Percentiles rank a stretch among this genome's conserved stretches.
These are phyloP conservation scores for Myotis davidii DNA, from an alignment of 2,113 vertebrate genomes.

Conservation along the genomic window DNA sequence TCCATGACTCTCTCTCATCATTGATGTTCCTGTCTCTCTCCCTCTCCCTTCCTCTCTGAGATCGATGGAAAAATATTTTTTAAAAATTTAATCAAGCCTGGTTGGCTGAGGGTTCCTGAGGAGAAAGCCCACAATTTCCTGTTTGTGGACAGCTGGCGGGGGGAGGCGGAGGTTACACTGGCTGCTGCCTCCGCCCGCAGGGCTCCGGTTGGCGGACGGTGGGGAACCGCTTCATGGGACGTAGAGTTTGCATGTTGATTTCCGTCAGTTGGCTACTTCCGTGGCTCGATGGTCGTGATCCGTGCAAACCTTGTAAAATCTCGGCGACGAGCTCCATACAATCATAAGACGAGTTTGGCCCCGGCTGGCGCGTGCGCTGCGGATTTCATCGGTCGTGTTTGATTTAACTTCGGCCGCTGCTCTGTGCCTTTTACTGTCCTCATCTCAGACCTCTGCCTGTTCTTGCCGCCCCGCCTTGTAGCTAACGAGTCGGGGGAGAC, in stretches of 20 bases:
- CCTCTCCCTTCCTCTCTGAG: too few species aligned
- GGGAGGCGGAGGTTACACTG: accelerated
- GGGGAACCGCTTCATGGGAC: accelerated
- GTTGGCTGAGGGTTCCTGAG: neutral
- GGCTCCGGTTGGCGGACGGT: neutral
- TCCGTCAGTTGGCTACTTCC: neutral
- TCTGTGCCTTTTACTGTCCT: accelerated
- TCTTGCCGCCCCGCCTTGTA: conserved; percentile 79
- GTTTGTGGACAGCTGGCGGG: neutral
- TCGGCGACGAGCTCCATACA: accelerated
- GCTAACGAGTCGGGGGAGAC: conserved; percentile 96
- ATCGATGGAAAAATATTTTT: neutral
- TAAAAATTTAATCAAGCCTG: neutral
- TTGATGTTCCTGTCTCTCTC: too few species aligned
- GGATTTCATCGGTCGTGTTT: accelerated
- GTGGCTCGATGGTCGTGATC: neutral
- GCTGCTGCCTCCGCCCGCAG: accelerated
- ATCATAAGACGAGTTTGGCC: too few species aligned
- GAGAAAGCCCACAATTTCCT: neutral
- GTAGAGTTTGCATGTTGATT: accelerated
- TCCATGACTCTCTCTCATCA: too few species aligned
- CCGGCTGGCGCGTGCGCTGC: accelerated
- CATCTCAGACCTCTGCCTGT: too few species aligned
- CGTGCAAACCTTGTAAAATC: too few species aligned
- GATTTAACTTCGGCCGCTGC: accelerated